Conservation (phyloP, 2,797 vertebrate genomes). For the Amphiprion clarkii region DNA sequence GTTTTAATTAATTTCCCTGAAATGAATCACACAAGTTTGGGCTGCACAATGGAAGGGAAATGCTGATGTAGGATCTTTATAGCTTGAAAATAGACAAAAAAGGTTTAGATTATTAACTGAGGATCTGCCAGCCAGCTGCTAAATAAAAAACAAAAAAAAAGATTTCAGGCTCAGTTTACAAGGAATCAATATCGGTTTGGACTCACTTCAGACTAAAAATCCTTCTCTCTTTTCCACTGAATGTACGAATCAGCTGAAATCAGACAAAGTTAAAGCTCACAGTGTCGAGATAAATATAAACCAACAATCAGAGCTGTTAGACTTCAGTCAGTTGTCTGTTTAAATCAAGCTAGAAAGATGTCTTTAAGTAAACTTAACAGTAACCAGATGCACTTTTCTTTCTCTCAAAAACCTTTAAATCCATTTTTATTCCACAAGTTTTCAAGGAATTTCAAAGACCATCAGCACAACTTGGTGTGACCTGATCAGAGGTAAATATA, state of each 20-base stretch:
- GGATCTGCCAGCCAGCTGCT: background rate
- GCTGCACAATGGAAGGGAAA: background rate
- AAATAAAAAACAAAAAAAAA: background rate
- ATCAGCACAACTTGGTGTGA: background rate
- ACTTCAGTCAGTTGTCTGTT: background rate
- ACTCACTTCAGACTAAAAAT: no score
- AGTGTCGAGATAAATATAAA: background rate
- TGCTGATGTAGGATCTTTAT: background rate
- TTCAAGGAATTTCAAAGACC: background rate
- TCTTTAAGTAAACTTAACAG: background rate
- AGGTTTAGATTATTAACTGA: background rate
- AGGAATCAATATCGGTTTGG: background rate
- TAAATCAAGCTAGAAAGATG: background rate
- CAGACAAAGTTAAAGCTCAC: background rate
- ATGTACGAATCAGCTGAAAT: no score
- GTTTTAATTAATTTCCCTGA: slow-evolving; percentile 7
- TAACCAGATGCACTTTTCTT: background rate
- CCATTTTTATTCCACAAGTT: background rate
- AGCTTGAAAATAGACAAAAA: background rate
- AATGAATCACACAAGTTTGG: background rate
- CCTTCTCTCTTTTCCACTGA: no score
- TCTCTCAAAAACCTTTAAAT: slow-evolving; percentile 26
- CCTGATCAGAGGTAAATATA: background rate
- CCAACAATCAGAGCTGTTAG: background rate
- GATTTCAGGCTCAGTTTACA: background rate